phyloP scores from a whole-genome alignment of 2,113 vertebrate genomes.

The Damaliscus lunatus region DNA sequence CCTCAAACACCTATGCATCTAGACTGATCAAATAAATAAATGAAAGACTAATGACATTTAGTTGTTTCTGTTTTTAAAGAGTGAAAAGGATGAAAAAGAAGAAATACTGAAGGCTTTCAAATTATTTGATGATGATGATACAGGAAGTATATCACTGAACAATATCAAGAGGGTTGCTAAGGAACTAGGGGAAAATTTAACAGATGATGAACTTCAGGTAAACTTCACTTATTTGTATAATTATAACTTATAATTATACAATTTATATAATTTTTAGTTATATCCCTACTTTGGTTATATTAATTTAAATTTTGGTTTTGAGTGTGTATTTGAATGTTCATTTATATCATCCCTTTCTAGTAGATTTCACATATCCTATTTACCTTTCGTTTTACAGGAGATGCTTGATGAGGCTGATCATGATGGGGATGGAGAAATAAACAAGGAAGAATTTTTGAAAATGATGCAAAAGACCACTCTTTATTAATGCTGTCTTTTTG shows the following conservation, averaged over 20 bases:
- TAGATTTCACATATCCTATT: background rate
- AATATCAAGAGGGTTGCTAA: conserved; percentile 94
- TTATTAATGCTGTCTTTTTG: conserved; percentile 78
- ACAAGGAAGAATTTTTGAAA: conserved; percentile 93
- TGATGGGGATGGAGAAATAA: conserved; percentile 94
- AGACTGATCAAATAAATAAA: background rate
- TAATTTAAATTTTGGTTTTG: background rate
- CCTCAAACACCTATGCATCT: background rate
- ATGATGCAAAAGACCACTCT: conserved; percentile 97
- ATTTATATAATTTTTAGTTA: background rate
- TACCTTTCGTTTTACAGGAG: conserved; percentile 84
- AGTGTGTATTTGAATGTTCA: background rate
- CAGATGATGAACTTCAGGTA: conserved; percentile 94
- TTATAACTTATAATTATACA: background rate
- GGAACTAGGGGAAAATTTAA: conserved; percentile 94
- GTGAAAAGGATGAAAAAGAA: conserved; percentile 93
- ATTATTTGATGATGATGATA: conserved; percentile 93
- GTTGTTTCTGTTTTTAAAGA: conserved; percentile 76
- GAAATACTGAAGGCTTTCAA: conserved; percentile 95
- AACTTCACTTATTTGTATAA: background rate
- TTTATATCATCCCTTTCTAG: background rate
- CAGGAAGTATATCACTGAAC: conserved; percentile 94
- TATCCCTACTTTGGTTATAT: background rate
- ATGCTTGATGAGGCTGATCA: conserved; percentile 96
- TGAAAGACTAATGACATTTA: background rate